Conservation (phyloP, 2,797 vertebrate genomes). For the Odontamblyopus lacepedii region DNA sequence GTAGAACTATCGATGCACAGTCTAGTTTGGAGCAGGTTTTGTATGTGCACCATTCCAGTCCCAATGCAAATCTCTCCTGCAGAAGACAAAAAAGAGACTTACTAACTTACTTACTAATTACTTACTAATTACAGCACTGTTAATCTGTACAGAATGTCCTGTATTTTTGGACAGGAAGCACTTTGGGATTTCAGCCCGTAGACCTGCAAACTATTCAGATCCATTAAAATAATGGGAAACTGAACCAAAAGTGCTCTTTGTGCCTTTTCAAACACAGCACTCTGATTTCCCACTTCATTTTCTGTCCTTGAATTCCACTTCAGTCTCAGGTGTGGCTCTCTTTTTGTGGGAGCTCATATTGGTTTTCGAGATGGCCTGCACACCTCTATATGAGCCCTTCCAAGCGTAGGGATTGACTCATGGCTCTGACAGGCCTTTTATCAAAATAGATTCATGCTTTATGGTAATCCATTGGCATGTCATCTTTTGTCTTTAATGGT, state of each 20-base stretch:
- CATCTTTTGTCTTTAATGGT: constrained; percentile 48
- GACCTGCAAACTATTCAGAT: constrained; percentile 35
- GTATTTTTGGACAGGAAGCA: not conserved
- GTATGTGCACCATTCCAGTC: no score
- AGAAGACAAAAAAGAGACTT: no score
- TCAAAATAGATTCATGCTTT: constrained; percentile 35
- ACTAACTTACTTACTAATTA: no score
- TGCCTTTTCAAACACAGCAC: constrained; percentile 40
- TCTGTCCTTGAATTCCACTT: constrained; percentile 46
- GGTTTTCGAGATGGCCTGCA: constrained; percentile 20
- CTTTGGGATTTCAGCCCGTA: constrained; percentile 26
- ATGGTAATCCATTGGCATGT: constrained; percentile 30
- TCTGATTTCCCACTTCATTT: constrained; percentile 46
- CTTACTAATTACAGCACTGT: no score
- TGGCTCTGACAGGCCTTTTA: constrained; percentile 22
- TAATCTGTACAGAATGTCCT: no score
- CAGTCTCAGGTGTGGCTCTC: constrained; percentile 33
- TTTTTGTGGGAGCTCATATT: constrained; percentile 1
- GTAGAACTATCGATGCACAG: no score
- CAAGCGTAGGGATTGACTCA: constrained; percentile 19
- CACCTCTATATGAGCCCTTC: constrained; percentile 15
- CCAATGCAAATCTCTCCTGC: no score
- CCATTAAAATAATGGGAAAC: constrained; percentile 55
- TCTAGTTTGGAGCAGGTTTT: no score
- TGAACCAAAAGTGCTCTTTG: constrained; percentile 40